A percentile compares a stretch with the other conserved stretches of the same genome.
phyloP scores from a whole-genome alignment of 2,113 vertebrate genomes.

The Bathybates hornii region DNA sequence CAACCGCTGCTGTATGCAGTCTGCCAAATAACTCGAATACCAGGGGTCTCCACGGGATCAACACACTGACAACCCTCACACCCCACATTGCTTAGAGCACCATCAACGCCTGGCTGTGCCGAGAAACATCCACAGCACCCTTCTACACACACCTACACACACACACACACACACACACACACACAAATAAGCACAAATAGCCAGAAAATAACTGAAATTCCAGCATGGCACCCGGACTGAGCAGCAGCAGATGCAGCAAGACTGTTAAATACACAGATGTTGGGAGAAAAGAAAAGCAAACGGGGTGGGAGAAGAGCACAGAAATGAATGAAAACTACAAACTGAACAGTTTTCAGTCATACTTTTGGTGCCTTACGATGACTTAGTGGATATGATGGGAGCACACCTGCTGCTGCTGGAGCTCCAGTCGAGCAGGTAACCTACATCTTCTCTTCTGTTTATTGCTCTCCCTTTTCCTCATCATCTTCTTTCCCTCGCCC shows the following conservation, averaged over 20 bases:
- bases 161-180: neutral
- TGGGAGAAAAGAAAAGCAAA: neutral
- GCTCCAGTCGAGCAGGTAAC: neutral
- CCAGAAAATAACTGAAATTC: constrained; percentile 69
- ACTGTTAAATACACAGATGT: constrained; percentile 50
- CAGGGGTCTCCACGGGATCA: constrained; percentile 54
- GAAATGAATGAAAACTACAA: neutral
- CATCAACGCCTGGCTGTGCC: constrained; percentile 17
- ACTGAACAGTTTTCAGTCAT: neutral
- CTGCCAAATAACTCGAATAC: constrained; percentile 58
- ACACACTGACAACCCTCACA: constrained; percentile 28
- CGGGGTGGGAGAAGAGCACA: neutral
- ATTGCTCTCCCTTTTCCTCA: neutral
- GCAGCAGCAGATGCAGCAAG: constrained; percentile 55
- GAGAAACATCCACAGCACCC: neutral
- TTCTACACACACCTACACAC: neutral
- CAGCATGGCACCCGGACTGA: constrained; percentile 48
- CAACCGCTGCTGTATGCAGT: constrained; percentile 6
- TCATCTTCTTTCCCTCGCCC: neutral
- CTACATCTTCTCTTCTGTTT: neutral
- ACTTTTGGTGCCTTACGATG: neutral
- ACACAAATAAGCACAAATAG: constrained; percentile 4
- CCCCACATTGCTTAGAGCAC: constrained; percentile 31
- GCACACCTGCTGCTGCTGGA: neutral
- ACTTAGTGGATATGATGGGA: neutral